Evolutionary conservation across 2,888 invertebrate species (phyloP).

Genomic region (Leptinotarsa haldemani): DNA sequence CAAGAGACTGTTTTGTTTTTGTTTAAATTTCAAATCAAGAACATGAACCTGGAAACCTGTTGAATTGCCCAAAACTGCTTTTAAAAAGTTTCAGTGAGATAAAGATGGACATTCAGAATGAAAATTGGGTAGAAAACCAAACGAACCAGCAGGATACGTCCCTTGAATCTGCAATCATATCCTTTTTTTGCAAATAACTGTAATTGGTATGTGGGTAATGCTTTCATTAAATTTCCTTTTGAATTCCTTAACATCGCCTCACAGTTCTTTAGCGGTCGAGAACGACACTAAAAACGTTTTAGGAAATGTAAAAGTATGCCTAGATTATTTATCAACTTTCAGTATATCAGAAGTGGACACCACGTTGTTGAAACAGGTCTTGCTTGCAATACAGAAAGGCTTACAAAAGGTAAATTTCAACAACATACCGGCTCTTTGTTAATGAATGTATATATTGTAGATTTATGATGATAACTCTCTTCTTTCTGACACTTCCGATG

Average conservation of each 20-base stretch:
- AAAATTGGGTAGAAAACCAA: conserved; percentile 3
- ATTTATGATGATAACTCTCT: conserved; percentile 45
- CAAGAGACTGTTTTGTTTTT: neutral
- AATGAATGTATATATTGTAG: conserved; percentile 30
- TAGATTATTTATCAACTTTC: conserved; percentile 34
- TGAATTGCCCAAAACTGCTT: neutral
- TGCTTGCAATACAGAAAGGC: conserved; percentile 36
- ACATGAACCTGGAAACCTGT: neutral
- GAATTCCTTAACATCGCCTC: conserved; percentile 27
- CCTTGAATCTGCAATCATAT: conserved; percentile 29
- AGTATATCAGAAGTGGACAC: conserved; percentile 31
- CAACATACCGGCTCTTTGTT: neutral
- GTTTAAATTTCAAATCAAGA: neutral
- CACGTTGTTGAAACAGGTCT: conserved; percentile 38
- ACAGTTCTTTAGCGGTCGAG: conserved; percentile 32
- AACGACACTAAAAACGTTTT: conserved; percentile 22
- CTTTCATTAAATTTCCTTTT: neutral
- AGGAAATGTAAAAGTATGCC: conserved; percentile 31
- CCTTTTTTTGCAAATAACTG: conserved; percentile 31
- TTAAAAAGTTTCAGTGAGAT: neutral
- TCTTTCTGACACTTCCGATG: conserved; percentile 45
- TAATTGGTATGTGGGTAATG: neutral
- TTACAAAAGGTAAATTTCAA: conserved; percentile 37
- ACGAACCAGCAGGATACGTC: conserved; percentile 7
- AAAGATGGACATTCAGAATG: conserved; percentile 22